These are phyloP conservation scores for Drosophila ogumai DNA, from an alignment of 1,140 invertebrate species.

Conservation along the genomic window DNA sequence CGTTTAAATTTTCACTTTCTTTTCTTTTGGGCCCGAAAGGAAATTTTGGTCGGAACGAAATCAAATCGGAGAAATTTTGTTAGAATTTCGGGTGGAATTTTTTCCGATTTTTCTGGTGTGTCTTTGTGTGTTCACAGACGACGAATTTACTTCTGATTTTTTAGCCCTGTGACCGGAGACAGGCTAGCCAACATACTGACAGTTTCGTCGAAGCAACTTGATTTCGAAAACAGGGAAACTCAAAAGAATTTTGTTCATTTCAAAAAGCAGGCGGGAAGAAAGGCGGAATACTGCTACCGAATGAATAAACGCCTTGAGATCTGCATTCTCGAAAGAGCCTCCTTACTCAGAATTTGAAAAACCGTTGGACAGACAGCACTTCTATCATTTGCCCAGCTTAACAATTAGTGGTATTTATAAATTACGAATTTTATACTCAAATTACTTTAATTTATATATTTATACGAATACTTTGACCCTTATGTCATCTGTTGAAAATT, in stretches of 20 bases:
- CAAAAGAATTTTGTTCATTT: too few relatives aligned
- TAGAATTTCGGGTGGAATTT: constrained; percentile 33
- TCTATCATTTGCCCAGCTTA: not conserved
- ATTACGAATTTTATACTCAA: not conserved
- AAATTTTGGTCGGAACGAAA: constrained; percentile 11
- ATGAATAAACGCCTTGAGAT: not conserved
- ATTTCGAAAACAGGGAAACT: not conserved
- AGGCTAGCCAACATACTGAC: constrained; percentile 27
- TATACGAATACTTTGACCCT: too few relatives aligned
- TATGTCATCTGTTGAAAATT: constrained; percentile 14
- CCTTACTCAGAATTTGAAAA: not conserved
- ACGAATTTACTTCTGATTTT: constrained; percentile 49
- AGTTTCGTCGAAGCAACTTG: constrained; percentile 1
- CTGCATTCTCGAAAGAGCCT: not conserved
- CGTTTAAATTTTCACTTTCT: not conserved
- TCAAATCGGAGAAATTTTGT: constrained; percentile 29
- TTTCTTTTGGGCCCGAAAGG: constrained; percentile 10
- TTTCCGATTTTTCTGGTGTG: constrained; percentile 51
- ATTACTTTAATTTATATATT: not conserved
- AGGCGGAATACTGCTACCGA: not conserved
- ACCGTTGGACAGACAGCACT: not conserved
- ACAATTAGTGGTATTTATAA: not conserved
- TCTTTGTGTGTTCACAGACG: constrained; percentile 47
- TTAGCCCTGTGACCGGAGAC: not conserved
- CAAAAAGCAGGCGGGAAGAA: not conserved